Evolutionary conservation across 2,888 invertebrate genomes (phyloP).

Genomic region (Maniola hyperantus): DNA sequence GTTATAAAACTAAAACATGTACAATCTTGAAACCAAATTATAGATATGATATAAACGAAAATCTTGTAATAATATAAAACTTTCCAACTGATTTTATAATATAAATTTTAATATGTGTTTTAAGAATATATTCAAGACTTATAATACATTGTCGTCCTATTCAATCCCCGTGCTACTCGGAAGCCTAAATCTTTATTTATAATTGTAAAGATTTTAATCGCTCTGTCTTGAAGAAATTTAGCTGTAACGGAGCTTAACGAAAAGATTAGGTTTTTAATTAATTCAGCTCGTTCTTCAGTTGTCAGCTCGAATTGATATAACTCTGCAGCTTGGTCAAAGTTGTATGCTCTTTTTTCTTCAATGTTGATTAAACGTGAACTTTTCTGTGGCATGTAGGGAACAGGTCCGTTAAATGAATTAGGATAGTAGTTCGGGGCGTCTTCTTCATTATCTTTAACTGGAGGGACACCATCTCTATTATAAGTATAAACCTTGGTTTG

Average conservation of each 20-base stretch:
- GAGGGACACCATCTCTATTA: slow-evolving; percentile 92
- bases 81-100: too few relatives aligned
- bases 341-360: neutral
- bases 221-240: neutral
- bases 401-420: slow-evolving; percentile 91
- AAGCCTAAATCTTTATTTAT: neutral
- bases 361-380: neutral
- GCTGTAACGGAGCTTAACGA: neutral
- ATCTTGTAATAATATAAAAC: too few relatives aligned
- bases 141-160: neutral
- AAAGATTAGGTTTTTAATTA: neutral
- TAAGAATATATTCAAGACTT: too few relatives aligned
- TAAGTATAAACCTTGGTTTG: slow-evolving; percentile 85
- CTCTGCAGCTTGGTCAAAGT: neutral
- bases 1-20: too few relatives aligned
- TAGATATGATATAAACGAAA: too few relatives aligned
- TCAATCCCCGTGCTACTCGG: neutral
- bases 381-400: slow-evolving; percentile 70
- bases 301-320: neutral
- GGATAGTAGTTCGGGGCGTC: slow-evolving; percentile 84
- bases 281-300: neutral
- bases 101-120: too few relatives aligned
- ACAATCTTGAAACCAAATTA: too few relatives aligned
- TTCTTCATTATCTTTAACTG: slow-evolving; percentile 88
- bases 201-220: neutral